A percentile compares a stretch with the other conserved stretches of the same genome.
phyloP scores from a whole-genome alignment of 2,113 vertebrate species.

The Tetrax tetrax region DNA sequence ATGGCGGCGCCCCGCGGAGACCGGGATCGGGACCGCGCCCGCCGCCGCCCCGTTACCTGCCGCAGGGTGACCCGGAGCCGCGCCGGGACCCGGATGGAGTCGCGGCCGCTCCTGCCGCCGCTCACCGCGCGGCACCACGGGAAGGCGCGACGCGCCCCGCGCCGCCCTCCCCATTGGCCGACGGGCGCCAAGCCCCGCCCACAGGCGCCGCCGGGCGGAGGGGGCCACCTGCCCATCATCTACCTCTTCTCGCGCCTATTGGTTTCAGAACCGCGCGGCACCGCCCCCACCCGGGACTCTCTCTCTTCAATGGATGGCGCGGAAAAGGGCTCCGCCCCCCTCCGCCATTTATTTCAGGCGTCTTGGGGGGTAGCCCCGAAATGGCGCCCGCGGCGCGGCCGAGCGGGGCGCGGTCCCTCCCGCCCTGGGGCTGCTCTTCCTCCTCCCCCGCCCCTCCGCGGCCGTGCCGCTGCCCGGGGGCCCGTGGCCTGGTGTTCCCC shows the following conservation, averaged over 20 bases:
- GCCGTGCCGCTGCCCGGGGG: too few relatives aligned
- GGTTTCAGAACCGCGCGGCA: not conserved
- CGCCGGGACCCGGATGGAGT: slow-evolving; percentile 4
- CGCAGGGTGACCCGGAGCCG: not conserved
- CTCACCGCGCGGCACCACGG: not conserved
- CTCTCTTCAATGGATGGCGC: not conserved
- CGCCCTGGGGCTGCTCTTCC: rapidly evolving
- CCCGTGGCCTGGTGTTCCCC: too few relatives aligned
- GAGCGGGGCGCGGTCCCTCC: too few relatives aligned
- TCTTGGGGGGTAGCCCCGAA: rapidly evolving
- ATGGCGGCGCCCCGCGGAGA: not conserved
- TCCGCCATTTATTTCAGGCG: not conserved
- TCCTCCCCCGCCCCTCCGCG: rapidly evolving
- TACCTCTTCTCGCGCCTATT: not conserved
- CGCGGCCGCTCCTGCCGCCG: not conserved
- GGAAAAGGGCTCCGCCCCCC: not conserved
- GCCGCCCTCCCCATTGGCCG: not conserved
- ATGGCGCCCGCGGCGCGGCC: not conserved
- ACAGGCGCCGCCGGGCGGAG: rapidly evolving
- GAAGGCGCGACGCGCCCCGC: not conserved
- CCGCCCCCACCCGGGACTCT: not conserved
- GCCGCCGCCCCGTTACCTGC: not conserved
- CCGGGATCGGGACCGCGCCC: not conserved
- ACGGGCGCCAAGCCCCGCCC: not conserved
- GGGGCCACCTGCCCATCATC: not conserved